These are phyloP conservation scores for Drosophila mayaguana DNA, from an alignment of 2,888 invertebrate species.

Conservation along the genomic window DNA sequence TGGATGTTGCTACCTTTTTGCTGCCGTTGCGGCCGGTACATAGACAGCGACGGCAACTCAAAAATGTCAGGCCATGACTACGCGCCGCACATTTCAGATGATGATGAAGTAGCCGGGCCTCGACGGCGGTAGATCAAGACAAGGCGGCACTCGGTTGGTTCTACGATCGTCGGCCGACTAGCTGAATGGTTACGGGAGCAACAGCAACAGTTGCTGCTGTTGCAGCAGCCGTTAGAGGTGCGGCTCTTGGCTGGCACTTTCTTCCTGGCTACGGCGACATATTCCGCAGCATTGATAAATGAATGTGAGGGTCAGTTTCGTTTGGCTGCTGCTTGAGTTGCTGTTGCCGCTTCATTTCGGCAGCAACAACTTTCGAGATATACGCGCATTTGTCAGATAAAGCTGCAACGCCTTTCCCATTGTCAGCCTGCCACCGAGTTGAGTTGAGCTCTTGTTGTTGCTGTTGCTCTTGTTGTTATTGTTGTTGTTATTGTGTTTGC, in stretches of 20 bases:
- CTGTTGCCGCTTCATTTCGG: conserved; percentile 43
- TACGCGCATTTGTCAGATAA: conserved; percentile 79
- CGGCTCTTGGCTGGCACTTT: conserved; percentile 51
- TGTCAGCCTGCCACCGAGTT: conserved; percentile 71
- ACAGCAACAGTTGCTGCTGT: conserved; percentile 26
- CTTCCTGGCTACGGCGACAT: conserved; percentile 65
- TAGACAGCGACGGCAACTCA: conserved; percentile 66
- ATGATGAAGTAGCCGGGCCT: conserved; percentile 74
- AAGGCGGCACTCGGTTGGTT: conserved; percentile 51
- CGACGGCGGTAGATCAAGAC: conserved; percentile 64
- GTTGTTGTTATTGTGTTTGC: conserved; percentile 59
- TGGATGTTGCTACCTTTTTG: conserved; percentile 61
- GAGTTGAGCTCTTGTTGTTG: conserved; percentile 12
- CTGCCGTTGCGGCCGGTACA: conserved; percentile 57
- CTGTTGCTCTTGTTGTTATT: conserved; percentile 19
- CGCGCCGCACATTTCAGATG: conserved; percentile 73
- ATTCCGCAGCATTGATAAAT: conserved; percentile 75
- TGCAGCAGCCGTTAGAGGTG: conserved; percentile 51
- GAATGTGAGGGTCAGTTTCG: conserved; percentile 79
- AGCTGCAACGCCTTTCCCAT: conserved; percentile 77
- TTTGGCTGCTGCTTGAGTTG: conserved; percentile 31
- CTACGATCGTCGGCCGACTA: conserved; percentile 45
- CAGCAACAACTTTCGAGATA: conserved; percentile 74
- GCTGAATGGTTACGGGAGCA: conserved; percentile 37
- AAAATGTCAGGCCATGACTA: conserved; percentile 77